Conservation (phyloP, 2,797 vertebrate species). For the Sebastes glaucus region DNA sequence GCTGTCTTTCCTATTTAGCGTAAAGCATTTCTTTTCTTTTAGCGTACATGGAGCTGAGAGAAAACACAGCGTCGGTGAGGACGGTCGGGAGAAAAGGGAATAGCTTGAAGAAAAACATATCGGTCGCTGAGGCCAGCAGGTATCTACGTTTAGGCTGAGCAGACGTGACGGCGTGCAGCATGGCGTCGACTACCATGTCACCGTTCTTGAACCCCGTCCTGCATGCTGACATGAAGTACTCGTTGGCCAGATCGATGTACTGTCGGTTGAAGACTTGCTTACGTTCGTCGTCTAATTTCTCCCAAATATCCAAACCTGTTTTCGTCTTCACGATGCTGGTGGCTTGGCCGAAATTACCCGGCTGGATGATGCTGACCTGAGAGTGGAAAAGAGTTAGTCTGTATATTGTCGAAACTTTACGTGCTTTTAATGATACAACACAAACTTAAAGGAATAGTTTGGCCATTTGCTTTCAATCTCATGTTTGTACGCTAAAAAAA, state of each 20-base stretch:
- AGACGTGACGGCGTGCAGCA: slow-evolving; percentile 69
- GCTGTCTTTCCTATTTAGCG: not conserved
- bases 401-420: not conserved
- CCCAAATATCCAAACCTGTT: slow-evolving; percentile 61
- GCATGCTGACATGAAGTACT: slow-evolving; percentile 55
- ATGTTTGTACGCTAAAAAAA: not conserved
- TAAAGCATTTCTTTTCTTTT: slow-evolving; percentile 65
- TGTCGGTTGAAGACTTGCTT: slow-evolving; percentile 53
- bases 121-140: slow-evolving; percentile 57
- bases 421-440: not conserved
- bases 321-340: slow-evolving; percentile 71
- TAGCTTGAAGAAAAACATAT: slow-evolving; percentile 61
- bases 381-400: not conserved
- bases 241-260: slow-evolving; percentile 64
- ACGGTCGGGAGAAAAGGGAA: slow-evolving; percentile 57
- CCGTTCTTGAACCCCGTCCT: slow-evolving; percentile 42
- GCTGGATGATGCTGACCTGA: slow-evolving; percentile 75
- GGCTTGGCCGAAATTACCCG: slow-evolving; percentile 75
- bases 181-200: slow-evolving; percentile 55
- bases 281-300: slow-evolving; percentile 49
- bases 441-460: not conserved
- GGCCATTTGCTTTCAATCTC: not conserved
- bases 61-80: slow-evolving; percentile 63
- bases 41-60: slow-evolving; percentile 60
- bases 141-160: slow-evolving; percentile 56